phyloP scores from a whole-genome alignment of 2,888 invertebrate genomes.

The Melanophora roralis region DNA sequence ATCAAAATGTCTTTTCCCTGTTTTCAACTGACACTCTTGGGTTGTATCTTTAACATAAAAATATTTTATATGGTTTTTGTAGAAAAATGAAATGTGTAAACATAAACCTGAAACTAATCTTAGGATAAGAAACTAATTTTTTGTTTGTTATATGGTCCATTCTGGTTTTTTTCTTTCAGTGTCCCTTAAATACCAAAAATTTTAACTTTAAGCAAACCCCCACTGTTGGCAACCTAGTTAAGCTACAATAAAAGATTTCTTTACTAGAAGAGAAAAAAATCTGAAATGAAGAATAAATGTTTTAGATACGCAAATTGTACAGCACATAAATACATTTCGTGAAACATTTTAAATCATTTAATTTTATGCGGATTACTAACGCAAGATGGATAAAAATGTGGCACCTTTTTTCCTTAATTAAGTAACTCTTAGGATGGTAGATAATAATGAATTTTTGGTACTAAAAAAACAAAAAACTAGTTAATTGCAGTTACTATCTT shows the following conservation, averaged over 20 bases:
- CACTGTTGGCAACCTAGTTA: not conserved
- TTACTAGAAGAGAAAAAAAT: slow-evolving; percentile 13
- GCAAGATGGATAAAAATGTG: not conserved
- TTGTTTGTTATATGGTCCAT: slow-evolving; percentile 9
- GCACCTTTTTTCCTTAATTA: no score
- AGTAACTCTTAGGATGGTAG: no score
- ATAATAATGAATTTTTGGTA: no score
- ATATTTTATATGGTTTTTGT: not conserved
- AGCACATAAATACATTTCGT: not conserved
- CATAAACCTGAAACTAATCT: slow-evolving; percentile 29
- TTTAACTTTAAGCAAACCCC: no score
- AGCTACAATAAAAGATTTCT: not conserved
- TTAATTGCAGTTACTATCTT: no score
- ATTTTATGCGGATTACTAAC: slow-evolving; percentile 28
- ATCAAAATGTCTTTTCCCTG: slow-evolving; percentile 37
- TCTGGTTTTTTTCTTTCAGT: no score
- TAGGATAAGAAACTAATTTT: slow-evolving; percentile 27
- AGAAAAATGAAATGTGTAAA: no score
- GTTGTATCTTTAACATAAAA: not conserved
- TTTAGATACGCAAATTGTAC: slow-evolving; percentile 45
- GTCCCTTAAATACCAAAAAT: no score
- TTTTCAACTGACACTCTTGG: not conserved
- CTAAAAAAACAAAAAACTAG: no score
- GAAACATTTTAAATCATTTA: not conserved
- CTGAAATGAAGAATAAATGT: slow-evolving; percentile 24